Conservation (phyloP, 2,113 vertebrate genomes). For the Aplodontia rufa region DNA sequence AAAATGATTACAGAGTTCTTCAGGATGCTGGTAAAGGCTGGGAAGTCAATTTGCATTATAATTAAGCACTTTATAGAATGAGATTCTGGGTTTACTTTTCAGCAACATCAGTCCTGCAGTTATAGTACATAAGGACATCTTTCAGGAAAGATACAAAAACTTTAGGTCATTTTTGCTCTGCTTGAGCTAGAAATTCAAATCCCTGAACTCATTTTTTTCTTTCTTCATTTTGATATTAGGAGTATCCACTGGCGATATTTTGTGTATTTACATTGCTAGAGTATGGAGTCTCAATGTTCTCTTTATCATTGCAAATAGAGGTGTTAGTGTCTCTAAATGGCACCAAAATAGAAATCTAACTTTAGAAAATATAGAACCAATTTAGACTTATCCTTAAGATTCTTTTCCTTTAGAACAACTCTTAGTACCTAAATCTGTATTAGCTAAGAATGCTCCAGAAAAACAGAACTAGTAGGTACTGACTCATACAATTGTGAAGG, state of each 20-base stretch:
- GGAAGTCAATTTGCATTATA: not conserved
- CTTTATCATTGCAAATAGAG: constrained; percentile 1
- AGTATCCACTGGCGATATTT: not conserved
- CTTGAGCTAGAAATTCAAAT: not conserved
- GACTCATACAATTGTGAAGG: not conserved
- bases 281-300: not conserved
- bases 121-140: not conserved
- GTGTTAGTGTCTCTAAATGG: not conserved
- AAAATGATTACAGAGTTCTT: not conserved
- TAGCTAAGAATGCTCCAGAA: not conserved
- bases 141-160: not conserved
- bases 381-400: not conserved
- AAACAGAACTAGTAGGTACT: not conserved
- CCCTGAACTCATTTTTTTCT: not conserved
- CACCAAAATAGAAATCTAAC: not conserved
- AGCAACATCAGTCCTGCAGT: not conserved
- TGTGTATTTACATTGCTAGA: not conserved
- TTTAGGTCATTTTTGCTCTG: not conserved
- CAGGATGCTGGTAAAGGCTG: not conserved
- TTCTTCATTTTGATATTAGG: not conserved
- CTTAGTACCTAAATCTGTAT: not conserved
- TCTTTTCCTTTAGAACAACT: not conserved
- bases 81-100: not conserved
- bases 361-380: not conserved
- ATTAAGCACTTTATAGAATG: not conserved